Conservation (phyloP, 2,797 vertebrate genomes). For the Graptemys geographica region DNA sequence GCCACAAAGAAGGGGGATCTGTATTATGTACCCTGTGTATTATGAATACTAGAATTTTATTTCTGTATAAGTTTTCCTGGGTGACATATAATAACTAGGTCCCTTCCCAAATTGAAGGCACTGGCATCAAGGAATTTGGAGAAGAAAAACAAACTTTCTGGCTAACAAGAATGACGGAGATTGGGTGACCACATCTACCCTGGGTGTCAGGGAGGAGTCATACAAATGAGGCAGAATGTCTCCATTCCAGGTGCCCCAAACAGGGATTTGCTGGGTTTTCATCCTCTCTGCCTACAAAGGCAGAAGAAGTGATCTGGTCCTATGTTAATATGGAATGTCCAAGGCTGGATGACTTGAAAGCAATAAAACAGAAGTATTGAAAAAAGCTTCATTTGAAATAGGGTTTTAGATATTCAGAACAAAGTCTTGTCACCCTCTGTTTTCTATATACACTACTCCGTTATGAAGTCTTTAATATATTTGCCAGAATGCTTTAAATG, state of each 20-base stretch:
- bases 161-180: background rate
- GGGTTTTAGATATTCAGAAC: background rate
- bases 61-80: background rate
- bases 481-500: background rate
- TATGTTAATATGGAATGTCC: background rate
- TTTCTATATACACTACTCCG: background rate
- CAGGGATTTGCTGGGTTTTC: background rate
- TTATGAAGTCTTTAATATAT: background rate
- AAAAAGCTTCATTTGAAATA: background rate
- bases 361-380: background rate
- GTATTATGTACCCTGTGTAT: background rate
- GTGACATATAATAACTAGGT: background rate
- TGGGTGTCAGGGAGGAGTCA: background rate
- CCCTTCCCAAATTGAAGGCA: accelerated
- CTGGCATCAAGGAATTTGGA: background rate
- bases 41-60: background rate
- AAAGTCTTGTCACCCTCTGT: background rate
- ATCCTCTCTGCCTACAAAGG: background rate
- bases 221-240: background rate
- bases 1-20: background rate
- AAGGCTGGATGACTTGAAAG: background rate
- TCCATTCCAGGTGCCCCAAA: background rate
- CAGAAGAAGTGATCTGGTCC: background rate
- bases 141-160: background rate
- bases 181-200: background rate